Base-by-base conservation (phyloP, 2,888 invertebrate genomes). In the Xestia c-nigrum region DNA sequence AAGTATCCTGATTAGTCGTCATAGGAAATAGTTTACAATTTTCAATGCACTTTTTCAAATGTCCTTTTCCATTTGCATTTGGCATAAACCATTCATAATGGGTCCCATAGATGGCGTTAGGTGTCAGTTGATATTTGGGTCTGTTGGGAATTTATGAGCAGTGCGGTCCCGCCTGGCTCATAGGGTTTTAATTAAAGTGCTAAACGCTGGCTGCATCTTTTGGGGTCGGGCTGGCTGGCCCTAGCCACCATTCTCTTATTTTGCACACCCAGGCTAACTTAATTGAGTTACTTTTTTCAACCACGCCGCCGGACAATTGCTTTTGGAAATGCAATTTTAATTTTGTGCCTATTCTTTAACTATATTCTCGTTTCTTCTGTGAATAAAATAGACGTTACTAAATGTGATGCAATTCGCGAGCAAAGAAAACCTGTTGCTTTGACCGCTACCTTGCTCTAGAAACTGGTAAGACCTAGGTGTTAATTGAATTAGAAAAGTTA, bases 151-250 rank as follows among this genome's bases (percentile, higher is more conserved):
- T 88, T 87, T 89, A 90, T 87, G 84, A 86, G 86, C 80, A 81
- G 82, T 88, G 85, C 75, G 83, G 86, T 75, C 78, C 74, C 72
- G 43, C 64, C 31, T 63, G 74, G 59, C 72, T 52, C 81, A 78
- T 82, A 85, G 76, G 74, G 84, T 85, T 89, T 90, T 90, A 90
- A 91, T 90, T 90, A 91, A 91, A 90, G 80, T 75, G 85, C 85
- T 87, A 85, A 88, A 86, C 84, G 84, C 71, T 81, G 61, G 75
- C 85, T 80, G 73, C 81, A 86, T 89, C 89, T 88, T 87, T 85
- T 73, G 74, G 75, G 16, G 38, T 31, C 67, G 19, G 46, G 24
- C 76, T 46, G 74, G 16, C 74, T 72, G 72, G 46, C 59, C 74
- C 55, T 72, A 73, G 71, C 71, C 71, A 74, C 67, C 55, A 81